Conservation (phyloP, 2,888 invertebrate species). For the Conus canariensis region DNA sequence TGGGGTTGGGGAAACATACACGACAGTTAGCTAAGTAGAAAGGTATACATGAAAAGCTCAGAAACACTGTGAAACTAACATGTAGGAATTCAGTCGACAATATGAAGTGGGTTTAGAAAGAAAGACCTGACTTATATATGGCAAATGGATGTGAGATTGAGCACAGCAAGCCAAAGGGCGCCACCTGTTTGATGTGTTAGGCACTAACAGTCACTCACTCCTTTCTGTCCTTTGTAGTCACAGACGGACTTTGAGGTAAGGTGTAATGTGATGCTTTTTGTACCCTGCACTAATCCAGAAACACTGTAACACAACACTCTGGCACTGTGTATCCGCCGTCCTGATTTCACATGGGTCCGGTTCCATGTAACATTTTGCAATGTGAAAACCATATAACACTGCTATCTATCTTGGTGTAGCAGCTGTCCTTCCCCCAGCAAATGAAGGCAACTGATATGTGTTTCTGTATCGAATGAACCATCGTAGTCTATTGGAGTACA, state of each 20-base stretch:
- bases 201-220: constrained; percentile 2
- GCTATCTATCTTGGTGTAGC: neutral
- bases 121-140: too few species aligned
- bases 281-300: constrained; percentile 9
- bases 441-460: neutral
- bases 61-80: too few species aligned
- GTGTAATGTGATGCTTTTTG: neutral
- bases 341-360: neutral
- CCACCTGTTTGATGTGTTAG: neutral
- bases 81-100: too few species aligned
- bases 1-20: too few species aligned
- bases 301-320: neutral
- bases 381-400: neutral
- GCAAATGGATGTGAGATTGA: too few species aligned
- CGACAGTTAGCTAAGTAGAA: too few species aligned
- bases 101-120: too few species aligned
- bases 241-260: constrained; percentile 25
- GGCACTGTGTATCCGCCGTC: neutral
- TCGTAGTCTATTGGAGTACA: neutral
- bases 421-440: too few species aligned
- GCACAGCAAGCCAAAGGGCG: too few species aligned
- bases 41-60: too few species aligned
- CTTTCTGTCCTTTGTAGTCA: constrained; percentile 16
- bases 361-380: neutral
- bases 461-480: neutral